Evolutionary conservation across 2,888 invertebrate species (phyloP), one percentile per base, ranked within the genome.

Genomic region (Hypena proboscidalis): DNA sequence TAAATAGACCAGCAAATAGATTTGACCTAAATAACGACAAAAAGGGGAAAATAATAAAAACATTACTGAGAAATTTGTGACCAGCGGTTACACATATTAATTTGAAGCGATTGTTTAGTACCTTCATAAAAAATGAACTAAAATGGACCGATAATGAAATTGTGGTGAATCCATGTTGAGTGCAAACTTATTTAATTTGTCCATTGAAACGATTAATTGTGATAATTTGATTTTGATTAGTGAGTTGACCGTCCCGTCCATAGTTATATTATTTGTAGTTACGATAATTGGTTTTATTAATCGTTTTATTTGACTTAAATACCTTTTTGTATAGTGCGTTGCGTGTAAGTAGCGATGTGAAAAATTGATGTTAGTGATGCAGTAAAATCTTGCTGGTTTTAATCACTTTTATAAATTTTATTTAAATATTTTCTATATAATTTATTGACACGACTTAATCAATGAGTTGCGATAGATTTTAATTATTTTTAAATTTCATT

Each of bases 241-340:
- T 86, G 80, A 84, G 76, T 88, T 85, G 68, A 78, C 72, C 76
- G 71, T 81, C 90, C 90, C 90, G 90, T 90, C 90, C 90, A 90
- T 83, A 83, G 77, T 56, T 44, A 47, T 75, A 77, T 81, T 58
- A 67, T 80, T 81, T 78, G 63, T 79, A 77, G 73, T 49, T 63
- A 34, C 2, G 22, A 54, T 44, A 55, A 25, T 49, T 61, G 35
- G 55, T 58, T 66, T 65, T 6, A 63, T 17, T 5, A 17, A 22
- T 62, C 46, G 38, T 47, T 58, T 61, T 46, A 17, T 35, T 61
- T 67, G 58, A 46, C 52, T 31, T 4, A n/a, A n/a, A n/a, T 22
- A 47, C 50, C 14, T 36, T 36, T 9, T 35, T 50, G 43, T 8
- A 7, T 23, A 25, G 7, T 29, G 20, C 22, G 29, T 21, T 34